Evolutionary conservation across 2,797 vertebrate species (phyloP), one percentile per base, ranked within the genome.

Genomic region (Babyrousa celebensis): DNA sequence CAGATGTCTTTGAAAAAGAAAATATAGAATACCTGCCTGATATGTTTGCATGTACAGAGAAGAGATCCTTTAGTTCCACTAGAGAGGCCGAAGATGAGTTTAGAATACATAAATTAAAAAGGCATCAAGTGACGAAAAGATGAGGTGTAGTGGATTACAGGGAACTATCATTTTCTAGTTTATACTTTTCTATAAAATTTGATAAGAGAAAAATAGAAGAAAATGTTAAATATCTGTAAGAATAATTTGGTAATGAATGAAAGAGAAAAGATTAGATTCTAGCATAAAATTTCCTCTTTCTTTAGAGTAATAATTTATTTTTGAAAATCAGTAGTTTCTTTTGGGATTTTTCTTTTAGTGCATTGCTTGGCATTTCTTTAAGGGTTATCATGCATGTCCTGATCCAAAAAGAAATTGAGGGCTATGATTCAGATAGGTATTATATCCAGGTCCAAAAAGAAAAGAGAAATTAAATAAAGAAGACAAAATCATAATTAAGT

Each of bases 241-340:
- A 95, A 83, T 36, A 96, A 95, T 85, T 77, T 84, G 43, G 65
- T 43, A 86, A 84, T 71, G 27, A 93, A 96, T 86, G 23, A 95
- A 74, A 93, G 18, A 85, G 77, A 40, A 85, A 86, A 85, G 40
- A 85, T 52, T 91, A 85, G 21, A 70, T 84, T 88, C 60, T 88
- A 90, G 40, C 25, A 92, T 75, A 83, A 87, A 87, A 90, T 72
- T 87, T 40, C 80, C 12, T 89, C 36, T 91, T 87, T 85, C 85
- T 88, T 15, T 92, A 27, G 83, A 86, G n/a, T 94, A 63, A 54
- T 54, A 88, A 88, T 36, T 89, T 79, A 84, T 27, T 87, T 67
- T 95, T 83, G 68, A 52, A 89, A 94, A 52, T 74, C 52, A 83
- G 15, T 68, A 48, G 62, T 85, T 62, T 43, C 60, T 68, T n/a